Evolutionary conservation across 2,797 vertebrate genomes (phyloP).

Genomic region (Tragelaphus oryx): DNA sequence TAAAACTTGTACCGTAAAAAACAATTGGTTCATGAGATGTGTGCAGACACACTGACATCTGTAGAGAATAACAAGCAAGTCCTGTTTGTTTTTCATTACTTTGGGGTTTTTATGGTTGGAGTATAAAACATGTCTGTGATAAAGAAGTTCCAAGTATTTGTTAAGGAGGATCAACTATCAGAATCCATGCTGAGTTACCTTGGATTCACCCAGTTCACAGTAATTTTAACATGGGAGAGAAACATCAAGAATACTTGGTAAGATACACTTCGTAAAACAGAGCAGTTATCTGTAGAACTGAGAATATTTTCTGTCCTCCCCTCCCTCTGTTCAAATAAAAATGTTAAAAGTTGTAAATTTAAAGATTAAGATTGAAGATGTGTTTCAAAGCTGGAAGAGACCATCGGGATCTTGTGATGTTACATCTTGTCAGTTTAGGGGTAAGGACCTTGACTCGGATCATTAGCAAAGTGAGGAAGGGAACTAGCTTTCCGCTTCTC

Average conservation of each 20-base stretch:
- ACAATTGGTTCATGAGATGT: not conserved
- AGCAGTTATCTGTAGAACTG: not conserved
- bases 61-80: not conserved
- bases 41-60: not conserved
- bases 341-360: not conserved
- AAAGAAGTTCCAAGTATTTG: constrained; percentile 30
- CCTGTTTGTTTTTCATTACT: not conserved
- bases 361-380: not conserved
- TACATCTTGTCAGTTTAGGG: not conserved
- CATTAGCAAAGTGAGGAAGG: not conserved
- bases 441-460: not conserved
- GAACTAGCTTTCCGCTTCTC: not conserved
- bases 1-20: not conserved
- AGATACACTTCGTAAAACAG: not conserved
- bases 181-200: not conserved
- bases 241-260: not conserved
- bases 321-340: not conserved
- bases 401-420: not conserved
- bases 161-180: constrained; percentile 9
- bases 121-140: not conserved
- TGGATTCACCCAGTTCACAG: not conserved
- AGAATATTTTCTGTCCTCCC: not conserved
- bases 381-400: not conserved
- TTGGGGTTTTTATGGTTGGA: not conserved
- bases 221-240: not conserved